Evolutionary conservation across 2,113 vertebrate species (phyloP), one percentile per base, ranked within the genome.

Genomic region (Paramisgurnus dabryanus): DNA sequence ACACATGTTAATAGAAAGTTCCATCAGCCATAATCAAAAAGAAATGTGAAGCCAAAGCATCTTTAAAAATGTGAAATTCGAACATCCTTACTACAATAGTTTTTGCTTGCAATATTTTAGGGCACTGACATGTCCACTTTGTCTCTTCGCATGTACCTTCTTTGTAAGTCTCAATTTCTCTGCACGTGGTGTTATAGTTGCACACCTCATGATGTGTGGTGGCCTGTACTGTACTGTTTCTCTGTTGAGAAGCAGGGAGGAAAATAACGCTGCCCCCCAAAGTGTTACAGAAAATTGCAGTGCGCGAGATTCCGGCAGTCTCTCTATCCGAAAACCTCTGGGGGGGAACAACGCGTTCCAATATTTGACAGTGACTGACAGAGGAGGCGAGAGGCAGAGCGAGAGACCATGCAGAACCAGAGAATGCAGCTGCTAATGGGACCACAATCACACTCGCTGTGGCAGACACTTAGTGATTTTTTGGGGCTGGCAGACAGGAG

Each of bases 401-500:
- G 40, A 58, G 18, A 34, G 45, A 15, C 3, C 55, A 76, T 22
- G 43, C 60, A 64, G 27, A 60, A 49, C 73, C 27, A 2, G 58
- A 66, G 49, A 77, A 77, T 41, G 49, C 45, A 65, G 63, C 47
- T 66, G 75, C 61, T 77, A 77, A 67, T 77, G 75, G 75, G 73
- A 75, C 72, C 39, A 2, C 15, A 0, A 17, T 39, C n/a, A 55
- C 55, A 74, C 55, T 55, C 63, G 0, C 3, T 0, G 63, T 66
- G 13, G 10, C 34, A 67, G 45, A 66, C n/a, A 66, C 4, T 64
- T 50, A 76, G 69, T 72, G 61, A 73, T 73, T 55, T 57, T 50
- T 67, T 53, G 50, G 39, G 40, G 58, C 47, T 71, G 10, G n/a
- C 63, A 65, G 34, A 34, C 64, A 68, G 66, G 15, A 45, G 65